These are phyloP conservation scores for Crotalus tigris DNA, from an alignment of 2,113 vertebrate genomes.

Conservation along the genomic window DNA sequence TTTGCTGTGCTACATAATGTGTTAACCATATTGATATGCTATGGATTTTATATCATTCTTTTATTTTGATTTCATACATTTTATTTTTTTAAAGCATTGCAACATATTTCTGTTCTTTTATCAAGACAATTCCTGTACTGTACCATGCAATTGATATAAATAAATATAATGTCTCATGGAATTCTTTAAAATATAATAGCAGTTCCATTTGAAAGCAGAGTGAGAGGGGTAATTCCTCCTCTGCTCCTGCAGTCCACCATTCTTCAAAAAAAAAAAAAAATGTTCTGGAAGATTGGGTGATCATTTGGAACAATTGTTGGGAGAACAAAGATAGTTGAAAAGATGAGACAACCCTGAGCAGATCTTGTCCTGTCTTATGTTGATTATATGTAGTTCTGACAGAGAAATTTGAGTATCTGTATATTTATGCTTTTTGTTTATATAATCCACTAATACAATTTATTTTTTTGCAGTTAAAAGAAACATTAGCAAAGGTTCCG, in stretches of 20 bases:
- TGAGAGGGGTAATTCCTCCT: background rate
- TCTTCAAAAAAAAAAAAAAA: background rate
- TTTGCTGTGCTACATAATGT: background rate
- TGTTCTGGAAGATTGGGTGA: background rate
- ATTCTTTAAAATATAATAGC: background rate
- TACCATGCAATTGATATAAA: background rate
- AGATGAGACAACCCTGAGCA: background rate
- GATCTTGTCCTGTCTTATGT: background rate
- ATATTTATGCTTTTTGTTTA: background rate
- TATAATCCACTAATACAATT: background rate
- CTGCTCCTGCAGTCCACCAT: background rate
- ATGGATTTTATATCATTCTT: background rate
- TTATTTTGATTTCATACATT: background rate
- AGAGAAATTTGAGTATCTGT: background rate
- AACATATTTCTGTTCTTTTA: background rate
- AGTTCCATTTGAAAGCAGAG: background rate
- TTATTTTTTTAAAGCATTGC: background rate
- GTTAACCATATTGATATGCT: background rate
- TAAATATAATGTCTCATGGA: background rate
- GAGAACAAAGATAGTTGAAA: background rate
- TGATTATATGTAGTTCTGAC: background rate
- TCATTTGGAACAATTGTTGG: background rate
- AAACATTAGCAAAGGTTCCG: slow-evolving; percentile 88
- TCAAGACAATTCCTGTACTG: background rate
- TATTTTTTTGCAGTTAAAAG: slow-evolving; percentile 83